Percentiles rank a stretch among this genome's conserved stretches.
phyloP scores from a whole-genome alignment of 2,113 vertebrate species.

The Scomber scombrus region DNA sequence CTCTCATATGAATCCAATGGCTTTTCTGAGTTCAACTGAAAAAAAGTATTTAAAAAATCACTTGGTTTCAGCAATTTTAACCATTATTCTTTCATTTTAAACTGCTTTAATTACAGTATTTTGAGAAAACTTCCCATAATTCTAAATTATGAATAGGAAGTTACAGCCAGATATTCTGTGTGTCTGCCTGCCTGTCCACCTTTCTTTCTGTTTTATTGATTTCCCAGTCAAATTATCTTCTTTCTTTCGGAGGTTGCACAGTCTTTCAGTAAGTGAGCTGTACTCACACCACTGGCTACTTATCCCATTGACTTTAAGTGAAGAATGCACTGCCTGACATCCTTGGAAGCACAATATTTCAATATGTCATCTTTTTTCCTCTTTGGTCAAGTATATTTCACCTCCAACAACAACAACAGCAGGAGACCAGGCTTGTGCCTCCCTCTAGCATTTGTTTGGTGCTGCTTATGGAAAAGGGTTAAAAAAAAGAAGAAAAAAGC shows the following conservation, averaged over 20 bases:
- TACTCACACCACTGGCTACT: conserved; percentile 26
- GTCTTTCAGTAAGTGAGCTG: conserved; percentile 14
- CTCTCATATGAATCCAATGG: not conserved
- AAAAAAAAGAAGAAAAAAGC: not conserved
- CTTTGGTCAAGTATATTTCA: conserved; percentile 4
- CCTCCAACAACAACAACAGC: not conserved
- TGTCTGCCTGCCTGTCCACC: not conserved
- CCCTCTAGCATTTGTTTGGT: conserved; percentile 11
- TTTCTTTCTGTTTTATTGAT: conserved; percentile 49
- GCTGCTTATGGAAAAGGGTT: conserved; percentile 14
- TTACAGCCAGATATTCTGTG: not conserved
- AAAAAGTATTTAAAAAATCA: no score
- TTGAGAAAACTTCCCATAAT: not conserved
- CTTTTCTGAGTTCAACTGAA: not conserved
- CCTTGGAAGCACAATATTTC: conserved; percentile 11
- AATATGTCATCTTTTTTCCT: conserved; percentile 8
- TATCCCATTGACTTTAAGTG: conserved; percentile 4
- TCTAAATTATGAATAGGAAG: not conserved
- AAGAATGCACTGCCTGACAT: conserved; percentile 19
- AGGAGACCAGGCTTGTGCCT: not conserved
- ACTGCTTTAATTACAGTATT: not conserved
- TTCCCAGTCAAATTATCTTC: conserved; percentile 7
- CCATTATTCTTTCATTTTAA: no score
- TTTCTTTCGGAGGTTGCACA: no score
- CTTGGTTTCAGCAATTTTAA: no score